Evolutionary conservation across 2,797 vertebrate species (phyloP).

Genomic region (Lateolabrax maculatus): DNA sequence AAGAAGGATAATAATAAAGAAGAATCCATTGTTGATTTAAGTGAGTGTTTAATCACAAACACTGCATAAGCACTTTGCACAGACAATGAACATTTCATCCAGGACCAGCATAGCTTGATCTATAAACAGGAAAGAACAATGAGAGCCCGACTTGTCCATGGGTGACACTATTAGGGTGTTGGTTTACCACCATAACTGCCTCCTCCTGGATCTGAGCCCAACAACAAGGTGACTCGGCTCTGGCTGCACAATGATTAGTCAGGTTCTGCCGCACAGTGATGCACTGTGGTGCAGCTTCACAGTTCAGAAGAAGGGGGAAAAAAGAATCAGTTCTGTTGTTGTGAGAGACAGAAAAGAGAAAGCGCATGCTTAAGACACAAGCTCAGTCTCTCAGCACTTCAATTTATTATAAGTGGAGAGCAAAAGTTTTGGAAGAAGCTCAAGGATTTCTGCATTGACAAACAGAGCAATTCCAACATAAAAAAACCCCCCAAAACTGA

Average conservation of each 20-base stretch:
- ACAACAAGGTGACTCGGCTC: slow-evolving; percentile 74
- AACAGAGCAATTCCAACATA: slow-evolving; percentile 41
- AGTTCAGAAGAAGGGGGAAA: slow-evolving; percentile 5
- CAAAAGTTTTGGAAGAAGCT: slow-evolving; percentile 49
- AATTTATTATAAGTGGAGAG: slow-evolving; percentile 33
- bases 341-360: slow-evolving; percentile 4
- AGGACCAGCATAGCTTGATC: slow-evolving; percentile 43
- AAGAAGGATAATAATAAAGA: slow-evolving; percentile 27
- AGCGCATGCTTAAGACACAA: slow-evolving; percentile 13
- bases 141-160: slow-evolving; percentile 51
- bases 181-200: slow-evolving; percentile 64
- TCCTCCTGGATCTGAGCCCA: slow-evolving; percentile 71
- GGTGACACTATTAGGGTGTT: slow-evolving; percentile 64
- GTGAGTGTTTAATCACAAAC: slow-evolving; percentile 59
- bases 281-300: slow-evolving; percentile 40
- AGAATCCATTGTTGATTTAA: slow-evolving; percentile 61
- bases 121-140: slow-evolving; percentile 53
- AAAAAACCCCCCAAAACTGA: no score
- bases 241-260: slow-evolving; percentile 61
- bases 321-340: slow-evolving; percentile 18
- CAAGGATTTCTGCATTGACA: slow-evolving; percentile 50
- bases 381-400: not conserved
- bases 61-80: slow-evolving; percentile 49
- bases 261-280: slow-evolving; percentile 47
- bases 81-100: slow-evolving; percentile 37